Percentiles rank a stretch among this genome's conserved stretches.
These are phyloP conservation scores for Brachionus manjavacas DNA, from an alignment of 1,140 invertebrate species.

Conservation along the genomic window DNA sequence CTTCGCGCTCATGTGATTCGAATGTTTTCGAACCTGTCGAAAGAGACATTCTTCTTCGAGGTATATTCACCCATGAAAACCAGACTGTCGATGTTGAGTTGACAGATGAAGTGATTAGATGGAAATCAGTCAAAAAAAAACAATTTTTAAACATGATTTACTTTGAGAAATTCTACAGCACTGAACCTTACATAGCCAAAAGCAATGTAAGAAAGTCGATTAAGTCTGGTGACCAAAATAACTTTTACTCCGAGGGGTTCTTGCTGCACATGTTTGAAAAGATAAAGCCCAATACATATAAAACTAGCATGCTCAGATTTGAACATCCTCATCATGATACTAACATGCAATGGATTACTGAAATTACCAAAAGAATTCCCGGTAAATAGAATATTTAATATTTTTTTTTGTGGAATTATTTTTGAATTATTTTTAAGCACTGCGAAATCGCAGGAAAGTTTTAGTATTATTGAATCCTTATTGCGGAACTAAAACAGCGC, in stretches of 20 bases:
- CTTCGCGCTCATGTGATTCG: background rate
- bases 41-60: background rate
- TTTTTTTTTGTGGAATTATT: background rate
- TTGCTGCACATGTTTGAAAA: background rate
- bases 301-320: background rate
- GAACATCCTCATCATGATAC: conserved; percentile 30
- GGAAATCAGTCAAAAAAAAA: background rate
- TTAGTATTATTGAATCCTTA: conserved; percentile 26
- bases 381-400: background rate
- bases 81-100: conserved; percentile 1
- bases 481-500: conserved; percentile 1
- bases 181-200: background rate
- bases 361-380: background rate
- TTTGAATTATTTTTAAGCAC: background rate
- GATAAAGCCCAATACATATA: background rate
- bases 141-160: background rate
- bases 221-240: background rate
- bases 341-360: background rate
- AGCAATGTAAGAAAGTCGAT: background rate
- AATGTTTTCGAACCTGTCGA: background rate
- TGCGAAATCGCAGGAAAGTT: background rate
- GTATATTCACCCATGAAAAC: background rate
- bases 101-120: background rate
- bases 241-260: conserved; percentile 6
- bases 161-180: background rate